phyloP scores from a whole-genome alignment of 2,888 invertebrate genomes.

The Sinodicranocentrus sp. region DNA sequence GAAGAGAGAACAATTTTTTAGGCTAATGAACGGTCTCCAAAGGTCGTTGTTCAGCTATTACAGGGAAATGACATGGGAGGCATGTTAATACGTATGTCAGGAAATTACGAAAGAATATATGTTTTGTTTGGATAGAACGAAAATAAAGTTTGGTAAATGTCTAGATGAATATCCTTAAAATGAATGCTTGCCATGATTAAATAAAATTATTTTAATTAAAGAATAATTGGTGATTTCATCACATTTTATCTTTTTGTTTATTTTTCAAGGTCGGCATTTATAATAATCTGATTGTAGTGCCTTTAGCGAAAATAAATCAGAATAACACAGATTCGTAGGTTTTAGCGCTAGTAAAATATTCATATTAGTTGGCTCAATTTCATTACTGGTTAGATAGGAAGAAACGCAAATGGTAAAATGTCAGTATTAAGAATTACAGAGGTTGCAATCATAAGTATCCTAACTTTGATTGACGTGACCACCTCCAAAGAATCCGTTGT shows the following conservation, averaged over 20 bases:
- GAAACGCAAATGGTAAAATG: too few species aligned
- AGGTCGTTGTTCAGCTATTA: conserved; percentile 37
- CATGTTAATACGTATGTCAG: background rate
- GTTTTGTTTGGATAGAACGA: background rate
- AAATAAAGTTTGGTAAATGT: background rate
- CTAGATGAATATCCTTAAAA: background rate
- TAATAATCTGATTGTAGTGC: too few species aligned
- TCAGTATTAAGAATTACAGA: background rate
- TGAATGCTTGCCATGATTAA: background rate
- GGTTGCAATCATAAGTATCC: background rate
- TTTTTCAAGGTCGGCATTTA: background rate
- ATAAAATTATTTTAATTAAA: background rate
- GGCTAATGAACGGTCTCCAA: conserved; percentile 31
- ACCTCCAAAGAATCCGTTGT: too few species aligned
- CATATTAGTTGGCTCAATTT: too few species aligned
- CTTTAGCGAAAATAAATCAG: too few species aligned
- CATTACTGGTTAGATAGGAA: too few species aligned
- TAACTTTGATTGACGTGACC: too few species aligned
- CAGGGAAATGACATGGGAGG: conserved; percentile 39
- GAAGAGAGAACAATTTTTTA: background rate
- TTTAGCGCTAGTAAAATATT: too few species aligned
- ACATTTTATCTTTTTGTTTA: background rate
- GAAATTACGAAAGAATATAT: background rate
- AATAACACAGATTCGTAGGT: too few species aligned
- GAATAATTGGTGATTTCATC: background rate